phyloP scores from a whole-genome alignment of 2,888 invertebrate genomes.

The Cataglyphis livida region DNA sequence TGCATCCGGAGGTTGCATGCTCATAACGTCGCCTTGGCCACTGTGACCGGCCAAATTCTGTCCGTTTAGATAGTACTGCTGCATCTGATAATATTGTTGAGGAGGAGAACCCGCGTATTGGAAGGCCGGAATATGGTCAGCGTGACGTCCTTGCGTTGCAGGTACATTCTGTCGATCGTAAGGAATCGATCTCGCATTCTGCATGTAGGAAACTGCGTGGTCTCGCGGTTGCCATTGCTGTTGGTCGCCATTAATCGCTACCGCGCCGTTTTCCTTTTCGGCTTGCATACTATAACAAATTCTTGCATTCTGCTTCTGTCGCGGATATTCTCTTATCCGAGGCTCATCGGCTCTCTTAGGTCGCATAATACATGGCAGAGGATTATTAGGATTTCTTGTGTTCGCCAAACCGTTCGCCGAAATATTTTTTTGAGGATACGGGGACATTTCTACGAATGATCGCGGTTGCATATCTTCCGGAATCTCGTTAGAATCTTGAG shows the following conservation, averaged over 20 bases:
- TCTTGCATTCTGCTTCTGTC: slow-evolving; percentile 56
- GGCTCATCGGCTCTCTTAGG: slow-evolving; percentile 41
- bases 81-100: slow-evolving; percentile 65
- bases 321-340: slow-evolving; percentile 66
- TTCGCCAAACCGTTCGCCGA: slow-evolving; percentile 80
- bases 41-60: slow-evolving; percentile 51
- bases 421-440: slow-evolving; percentile 44
- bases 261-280: slow-evolving; percentile 69
- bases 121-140: background rate
- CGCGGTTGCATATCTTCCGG: slow-evolving; percentile 41
- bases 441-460: background rate
- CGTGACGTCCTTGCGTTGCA: too few relatives aligned
- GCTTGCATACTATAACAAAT: slow-evolving; percentile 63
- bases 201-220: background rate
- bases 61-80: slow-evolving; percentile 62
- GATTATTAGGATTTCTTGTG: slow-evolving; percentile 74
- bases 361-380: slow-evolving; percentile 47
- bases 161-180: slow-evolving; percentile 39
- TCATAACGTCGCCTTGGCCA: slow-evolving; percentile 57
- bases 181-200: slow-evolving; percentile 1
- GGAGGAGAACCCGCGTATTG: slow-evolving; percentile 42
- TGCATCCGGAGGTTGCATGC: slow-evolving; percentile 18
- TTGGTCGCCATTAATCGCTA: background rate
- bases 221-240: slow-evolving; percentile 1
- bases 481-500: slow-evolving; percentile 70